Evolutionary conservation across 2,113 vertebrate species (phyloP), one percentile per base, ranked within the genome.

Genomic region (Anoura caudifer): DNA sequence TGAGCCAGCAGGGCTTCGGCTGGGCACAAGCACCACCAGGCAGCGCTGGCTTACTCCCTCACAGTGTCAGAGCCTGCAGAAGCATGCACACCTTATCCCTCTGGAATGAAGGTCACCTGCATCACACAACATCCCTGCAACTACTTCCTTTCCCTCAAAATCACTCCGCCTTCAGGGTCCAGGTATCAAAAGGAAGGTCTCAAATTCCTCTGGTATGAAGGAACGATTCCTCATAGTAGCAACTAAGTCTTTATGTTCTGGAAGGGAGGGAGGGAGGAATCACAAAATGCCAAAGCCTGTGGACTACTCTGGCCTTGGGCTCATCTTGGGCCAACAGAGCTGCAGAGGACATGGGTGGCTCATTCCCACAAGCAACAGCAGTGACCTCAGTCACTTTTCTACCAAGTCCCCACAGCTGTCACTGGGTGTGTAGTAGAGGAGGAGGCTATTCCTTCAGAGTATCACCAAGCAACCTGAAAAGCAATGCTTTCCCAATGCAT

Each of bases 141-240:
- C 47, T 24, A 43, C 28, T 45, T 56, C 38, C 13, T 61, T 26
- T 38, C 28, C 72, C 67, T 56, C 28, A n/a, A 82, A 70, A 43
- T 10, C 20, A 83, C 95, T 90, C 92, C 94, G 96, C 94, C 54
- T 36, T 94, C 90, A 91, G 92, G 95, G 96, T 97, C 95, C 94
- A 92, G 97, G 97, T 95, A 95, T 97, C 96, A 97, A 95, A 98
- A 97, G 97, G 97, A 1, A 43, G 91, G 93, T 43, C 96, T 92
- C 85, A 76, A 97, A 95, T 67, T 90, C 88, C 94, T 54, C 85
- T 22, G 5, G 88, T 82, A 97, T 31, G 84, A 93, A 95, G 87
- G 88, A 95, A 94, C 65, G 33, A 38, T 28, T 56, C 8, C 65
- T 38, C 22, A 5, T 0, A 28, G 36, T 0, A 13, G 75, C 15